Conservation (phyloP, 2,888 invertebrate species). For the Strigamia crassipes region DNA sequence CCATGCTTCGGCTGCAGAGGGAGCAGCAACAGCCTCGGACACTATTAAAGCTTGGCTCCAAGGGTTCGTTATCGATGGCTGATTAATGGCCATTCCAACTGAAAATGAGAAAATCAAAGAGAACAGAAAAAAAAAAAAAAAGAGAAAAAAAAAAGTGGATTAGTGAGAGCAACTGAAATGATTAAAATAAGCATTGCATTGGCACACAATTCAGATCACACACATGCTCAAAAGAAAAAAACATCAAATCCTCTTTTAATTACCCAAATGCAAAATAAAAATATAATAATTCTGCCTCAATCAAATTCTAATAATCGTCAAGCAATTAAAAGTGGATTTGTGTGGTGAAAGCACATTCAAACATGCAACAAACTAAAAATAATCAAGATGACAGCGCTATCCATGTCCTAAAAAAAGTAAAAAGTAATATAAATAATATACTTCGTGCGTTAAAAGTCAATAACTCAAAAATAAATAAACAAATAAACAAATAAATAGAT, state of each 20-base stretch:
- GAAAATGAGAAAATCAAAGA: background rate
- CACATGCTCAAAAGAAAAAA: too few relatives aligned
- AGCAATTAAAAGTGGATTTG: too few relatives aligned
- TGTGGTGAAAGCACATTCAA: background rate
- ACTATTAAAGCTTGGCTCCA: background rate
- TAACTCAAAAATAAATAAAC: background rate
- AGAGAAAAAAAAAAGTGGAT: background rate
- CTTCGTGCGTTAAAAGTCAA: background rate
- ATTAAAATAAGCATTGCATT: background rate
- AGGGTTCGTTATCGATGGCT: slow-evolving; percentile 22
- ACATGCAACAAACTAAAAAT: background rate
- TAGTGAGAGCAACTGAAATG: background rate
- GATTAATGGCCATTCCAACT: slow-evolving; percentile 14
- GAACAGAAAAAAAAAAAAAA: background rate
- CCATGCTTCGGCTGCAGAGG: slow-evolving; percentile 50
- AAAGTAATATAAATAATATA: background rate
- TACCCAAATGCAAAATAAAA: too few relatives aligned
- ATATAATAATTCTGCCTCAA: too few relatives aligned
- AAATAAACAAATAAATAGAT: background rate
- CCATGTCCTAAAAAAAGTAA: background rate
- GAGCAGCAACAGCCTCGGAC: slow-evolving; percentile 25
- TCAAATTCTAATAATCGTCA: background rate
- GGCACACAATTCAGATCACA: background rate
- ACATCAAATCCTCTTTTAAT: too few relatives aligned
- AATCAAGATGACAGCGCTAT: background rate